Conservation (phyloP, 2,113 vertebrate genomes). For the Pagrus major region DNA sequence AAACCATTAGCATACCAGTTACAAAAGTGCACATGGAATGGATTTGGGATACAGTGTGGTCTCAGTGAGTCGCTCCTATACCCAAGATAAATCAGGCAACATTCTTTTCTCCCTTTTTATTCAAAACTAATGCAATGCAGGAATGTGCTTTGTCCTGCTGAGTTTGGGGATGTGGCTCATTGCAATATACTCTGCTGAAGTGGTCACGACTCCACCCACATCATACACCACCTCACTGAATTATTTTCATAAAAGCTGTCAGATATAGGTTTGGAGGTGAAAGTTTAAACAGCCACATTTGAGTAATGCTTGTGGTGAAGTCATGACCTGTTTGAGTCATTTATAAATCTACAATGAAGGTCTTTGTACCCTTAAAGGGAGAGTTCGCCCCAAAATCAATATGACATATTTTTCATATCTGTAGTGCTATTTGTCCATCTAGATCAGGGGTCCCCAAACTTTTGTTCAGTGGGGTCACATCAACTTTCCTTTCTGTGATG, state of each 20-base stretch:
- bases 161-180: slow-evolving; percentile 19
- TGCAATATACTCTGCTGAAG: not conserved
- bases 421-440: too few relatives aligned
- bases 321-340: not conserved
- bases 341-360: not conserved
- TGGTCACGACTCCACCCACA: not conserved
- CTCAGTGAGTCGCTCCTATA: slow-evolving; percentile 9
- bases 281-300: not conserved
- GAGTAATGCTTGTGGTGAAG: not conserved
- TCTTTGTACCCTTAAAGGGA: not conserved
- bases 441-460: too few relatives aligned
- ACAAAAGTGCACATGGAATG: slow-evolving; percentile 49
- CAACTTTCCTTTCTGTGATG: too few relatives aligned
- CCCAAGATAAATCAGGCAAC: slow-evolving; percentile 26
- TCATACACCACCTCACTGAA: not conserved
- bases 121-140: slow-evolving; percentile 45
- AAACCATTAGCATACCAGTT: slow-evolving; percentile 32
- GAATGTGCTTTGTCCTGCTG: slow-evolving; percentile 61
- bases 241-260: not conserved
- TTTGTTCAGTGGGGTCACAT: too few relatives aligned
- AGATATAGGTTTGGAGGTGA: not conserved
- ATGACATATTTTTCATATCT: too few relatives aligned
- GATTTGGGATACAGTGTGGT: slow-evolving; percentile 42
- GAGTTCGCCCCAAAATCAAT: too few relatives aligned
- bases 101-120: slow-evolving; percentile 13